Percentiles rank a stretch among this genome's conserved stretches.
These are phyloP conservation scores for Acrocephalus scirpaceus DNA, from an alignment of 2,797 vertebrate species.

Conservation along the genomic window DNA sequence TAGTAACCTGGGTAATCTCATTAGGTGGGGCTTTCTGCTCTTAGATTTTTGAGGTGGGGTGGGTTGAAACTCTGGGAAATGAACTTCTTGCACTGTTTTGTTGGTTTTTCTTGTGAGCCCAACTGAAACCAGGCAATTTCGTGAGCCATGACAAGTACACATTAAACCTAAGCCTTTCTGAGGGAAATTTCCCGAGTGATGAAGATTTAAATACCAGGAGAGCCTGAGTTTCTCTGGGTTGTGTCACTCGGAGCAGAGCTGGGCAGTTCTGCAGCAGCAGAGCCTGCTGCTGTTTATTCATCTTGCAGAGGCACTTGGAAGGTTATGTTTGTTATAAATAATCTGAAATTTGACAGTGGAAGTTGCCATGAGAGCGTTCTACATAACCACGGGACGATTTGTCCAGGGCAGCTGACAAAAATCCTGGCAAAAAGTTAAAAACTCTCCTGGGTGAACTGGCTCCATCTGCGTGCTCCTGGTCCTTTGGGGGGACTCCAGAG, in stretches of 20 bases:
- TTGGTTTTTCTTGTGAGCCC: neutral
- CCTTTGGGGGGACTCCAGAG: neutral
- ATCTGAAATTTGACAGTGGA: neutral
- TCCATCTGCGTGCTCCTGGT: accelerated
- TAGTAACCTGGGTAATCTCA: slow-evolving; percentile 27
- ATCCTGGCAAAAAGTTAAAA: neutral
- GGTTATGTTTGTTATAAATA: neutral
- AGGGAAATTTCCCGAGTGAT: neutral
- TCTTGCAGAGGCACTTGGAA: neutral
- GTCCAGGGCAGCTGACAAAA: neutral
- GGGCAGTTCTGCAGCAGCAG: neutral
- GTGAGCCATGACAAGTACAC: neutral
- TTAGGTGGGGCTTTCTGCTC: neutral
- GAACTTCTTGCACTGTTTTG: neutral
- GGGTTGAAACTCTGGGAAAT: neutral
- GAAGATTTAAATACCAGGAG: neutral
- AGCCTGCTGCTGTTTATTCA: neutral
- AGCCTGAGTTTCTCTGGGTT: neutral
- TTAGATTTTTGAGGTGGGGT: neutral
- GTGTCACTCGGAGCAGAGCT: neutral
- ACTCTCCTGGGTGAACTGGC: neutral
- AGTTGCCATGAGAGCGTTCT: neutral
- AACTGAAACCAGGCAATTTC: neutral
- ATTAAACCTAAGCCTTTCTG: neutral
- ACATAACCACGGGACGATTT: neutral